A percentile compares a stretch with the other conserved stretches of the same genome.
These are phyloP conservation scores for Otus scops DNA, from an alignment of 2,797 vertebrate genomes.

Conservation along the genomic window DNA sequence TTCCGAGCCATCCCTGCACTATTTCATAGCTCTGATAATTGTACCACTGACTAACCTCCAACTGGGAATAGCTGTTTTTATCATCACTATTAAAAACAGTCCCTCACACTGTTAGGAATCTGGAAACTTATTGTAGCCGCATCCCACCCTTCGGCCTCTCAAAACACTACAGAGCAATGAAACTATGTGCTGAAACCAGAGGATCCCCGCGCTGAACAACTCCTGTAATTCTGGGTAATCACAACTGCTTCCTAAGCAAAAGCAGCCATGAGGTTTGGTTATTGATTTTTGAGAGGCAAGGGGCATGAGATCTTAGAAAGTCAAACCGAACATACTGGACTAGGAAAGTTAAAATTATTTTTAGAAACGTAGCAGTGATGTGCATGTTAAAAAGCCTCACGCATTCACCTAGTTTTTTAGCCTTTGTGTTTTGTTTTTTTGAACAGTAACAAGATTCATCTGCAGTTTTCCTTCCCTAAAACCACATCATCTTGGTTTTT, in stretches of 20 bases:
- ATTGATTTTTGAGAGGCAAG: neutral
- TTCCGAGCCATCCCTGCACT: conserved; percentile 59
- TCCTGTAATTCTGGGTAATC: neutral
- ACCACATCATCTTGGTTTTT: neutral
- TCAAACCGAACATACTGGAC: neutral
- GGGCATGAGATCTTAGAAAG: neutral
- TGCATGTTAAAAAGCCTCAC: neutral
- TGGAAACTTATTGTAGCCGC: conserved; percentile 67
- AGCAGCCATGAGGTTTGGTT: neutral
- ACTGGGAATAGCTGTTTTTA: conserved; percentile 72
- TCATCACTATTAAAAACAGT: conserved; percentile 77
- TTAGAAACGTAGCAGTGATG: neutral
- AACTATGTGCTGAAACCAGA: conserved; percentile 59
- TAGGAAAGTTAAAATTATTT: neutral
- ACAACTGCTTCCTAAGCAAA: neutral
- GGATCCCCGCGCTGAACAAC: conserved; percentile 30
- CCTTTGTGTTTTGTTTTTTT: neutral
- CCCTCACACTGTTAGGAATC: conserved; percentile 70
- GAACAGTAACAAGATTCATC: neutral
- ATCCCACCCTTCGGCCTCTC: conserved; percentile 69
- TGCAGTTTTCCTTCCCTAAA: neutral
- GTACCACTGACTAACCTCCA: conserved; percentile 71
- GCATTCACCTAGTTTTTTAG: neutral
- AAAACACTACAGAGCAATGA: conserved; percentile 44
- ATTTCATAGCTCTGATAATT: conserved; percentile 72